Base-by-base conservation (phyloP, 2,113 vertebrate genomes). In the Salvelinus namaycush region DNA sequence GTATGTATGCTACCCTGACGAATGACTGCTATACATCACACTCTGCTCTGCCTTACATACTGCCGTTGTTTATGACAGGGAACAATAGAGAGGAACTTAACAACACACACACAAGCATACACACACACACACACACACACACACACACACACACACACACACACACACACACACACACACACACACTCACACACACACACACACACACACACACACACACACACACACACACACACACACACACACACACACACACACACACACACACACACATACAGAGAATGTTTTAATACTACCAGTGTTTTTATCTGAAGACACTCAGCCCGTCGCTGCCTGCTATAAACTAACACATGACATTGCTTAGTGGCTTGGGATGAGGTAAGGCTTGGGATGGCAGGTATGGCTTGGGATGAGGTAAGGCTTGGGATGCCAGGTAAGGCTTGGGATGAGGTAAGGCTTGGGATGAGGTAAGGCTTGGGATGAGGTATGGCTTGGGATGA, bases 331-430 rank as follows among this genome's bases (percentile, higher is more conserved):
- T 67, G 51, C 24, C 20, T 34, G 49, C 22, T 73, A 67, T 59
- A 83, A 74, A 67, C 57, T 22, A 73, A 18, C 16, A 73, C 76
- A 76, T 69, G 49, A 59, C 59, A 75, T 68, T 27, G 65, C 65
- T 75, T 67, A 68, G 73, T 75, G 73, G 48, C 49, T 75, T 44
- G 4, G 29, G 29, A 31, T 31, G 39, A 72, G 59, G 22, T n/a
- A 31, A 71, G 72, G 20, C 68, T 29, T 62, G 31, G 31, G 5
- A 72, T 77, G 76, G 1, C 24, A 72, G 59, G 22, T n/a, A 34
- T 66, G 72, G 20, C 68, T 29, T 29, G 29, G 29, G 29, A 29
- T 29, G 29, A 29, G 29, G 29, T 29, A 29, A 29, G 29, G 29
- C 29, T 29, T 29, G 29, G 3, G 3, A 29, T 29, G 29, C 0